Evolutionary conservation across 1,140 invertebrate genomes (phyloP).

Genomic region (Riptortus pedestris): DNA sequence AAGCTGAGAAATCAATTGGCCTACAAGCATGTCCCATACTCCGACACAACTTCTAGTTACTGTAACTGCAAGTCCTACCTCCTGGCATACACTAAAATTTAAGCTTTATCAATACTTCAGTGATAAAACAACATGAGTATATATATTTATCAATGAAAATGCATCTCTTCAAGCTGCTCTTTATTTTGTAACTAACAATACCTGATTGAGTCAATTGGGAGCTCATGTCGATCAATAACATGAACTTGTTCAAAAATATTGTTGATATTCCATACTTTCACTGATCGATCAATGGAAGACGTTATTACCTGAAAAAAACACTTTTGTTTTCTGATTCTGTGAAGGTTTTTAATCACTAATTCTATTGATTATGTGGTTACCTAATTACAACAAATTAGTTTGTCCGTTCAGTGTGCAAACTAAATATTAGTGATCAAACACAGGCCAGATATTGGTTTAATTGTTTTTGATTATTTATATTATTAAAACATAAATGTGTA

Average conservation of each 20-base stretch:
- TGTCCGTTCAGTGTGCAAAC: too few species aligned
- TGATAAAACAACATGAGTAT: too few species aligned
- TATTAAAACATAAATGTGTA: too few species aligned
- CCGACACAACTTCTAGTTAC: slow-evolving; percentile 88
- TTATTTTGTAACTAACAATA: slow-evolving; percentile 34
- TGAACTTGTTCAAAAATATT: slow-evolving; percentile 97
- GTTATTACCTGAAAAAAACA: slow-evolving; percentile 60
- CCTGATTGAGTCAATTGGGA: slow-evolving; percentile 88
- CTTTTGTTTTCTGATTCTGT: too few species aligned
- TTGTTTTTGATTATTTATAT: too few species aligned
- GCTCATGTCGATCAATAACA: slow-evolving; percentile 87
- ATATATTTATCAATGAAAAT: not conserved
- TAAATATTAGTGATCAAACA: too few species aligned
- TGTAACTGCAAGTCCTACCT: slow-evolving; percentile 66
- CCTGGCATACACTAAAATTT: slow-evolving; percentile 54
- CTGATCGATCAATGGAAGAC: slow-evolving; percentile 92
- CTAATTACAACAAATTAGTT: too few species aligned
- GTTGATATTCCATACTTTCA: slow-evolving; percentile 99
- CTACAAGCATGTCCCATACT: slow-evolving; percentile 85
- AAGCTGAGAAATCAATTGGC: slow-evolving; percentile 69
- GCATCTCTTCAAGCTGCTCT: not conserved
- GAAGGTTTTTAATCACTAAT: too few species aligned
- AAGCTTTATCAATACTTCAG: too few species aligned
- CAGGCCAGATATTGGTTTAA: too few species aligned
- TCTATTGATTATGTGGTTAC: too few species aligned